These are phyloP conservation scores for Drosophila biarmipes DNA, from an alignment of 1,140 invertebrate genomes.

Conservation along the genomic window DNA sequence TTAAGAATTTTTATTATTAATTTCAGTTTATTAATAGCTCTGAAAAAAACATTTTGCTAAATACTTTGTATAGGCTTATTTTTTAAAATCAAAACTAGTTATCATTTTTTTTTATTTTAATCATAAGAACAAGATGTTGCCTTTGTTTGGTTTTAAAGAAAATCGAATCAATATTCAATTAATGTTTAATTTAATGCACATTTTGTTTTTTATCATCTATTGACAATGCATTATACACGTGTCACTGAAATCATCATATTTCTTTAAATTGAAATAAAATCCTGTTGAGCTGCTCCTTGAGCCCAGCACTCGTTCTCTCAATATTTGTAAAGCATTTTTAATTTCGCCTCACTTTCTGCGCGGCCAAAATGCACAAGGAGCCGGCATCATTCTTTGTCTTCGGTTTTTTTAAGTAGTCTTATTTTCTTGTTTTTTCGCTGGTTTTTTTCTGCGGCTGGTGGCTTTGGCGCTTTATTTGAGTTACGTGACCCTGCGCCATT, in stretches of 20 bases:
- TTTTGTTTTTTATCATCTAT: too few species aligned
- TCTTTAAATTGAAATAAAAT: too few species aligned
- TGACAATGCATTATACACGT: not conserved
- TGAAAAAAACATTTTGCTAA: too few species aligned
- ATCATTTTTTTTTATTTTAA: too few species aligned
- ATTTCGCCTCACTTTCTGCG: slow-evolving; percentile 28
- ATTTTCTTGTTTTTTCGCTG: slow-evolving; percentile 18
- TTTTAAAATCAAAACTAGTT: too few species aligned
- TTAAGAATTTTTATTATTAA: too few species aligned
- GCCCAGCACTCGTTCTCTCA: slow-evolving; percentile 9
- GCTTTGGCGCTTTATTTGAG: slow-evolving; percentile 77
- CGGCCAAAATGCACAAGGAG: slow-evolving; percentile 28
- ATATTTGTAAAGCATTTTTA: slow-evolving; percentile 51
- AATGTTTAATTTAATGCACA: too few species aligned
- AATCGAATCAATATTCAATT: too few species aligned
- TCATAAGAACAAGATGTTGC: too few species aligned
- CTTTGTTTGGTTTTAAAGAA: too few species aligned
- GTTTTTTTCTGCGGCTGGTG: slow-evolving; percentile 33
- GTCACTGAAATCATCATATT: not conserved
- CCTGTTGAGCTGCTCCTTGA: not conserved
- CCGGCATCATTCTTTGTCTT: slow-evolving; percentile 14
- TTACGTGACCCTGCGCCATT: slow-evolving; percentile 80
- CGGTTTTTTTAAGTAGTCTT: slow-evolving; percentile 25
- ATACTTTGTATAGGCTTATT: too few species aligned
- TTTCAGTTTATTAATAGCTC: too few species aligned